Evolutionary conservation across 2,113 vertebrate species (phyloP).

Genomic region (Scomber scombrus): DNA sequence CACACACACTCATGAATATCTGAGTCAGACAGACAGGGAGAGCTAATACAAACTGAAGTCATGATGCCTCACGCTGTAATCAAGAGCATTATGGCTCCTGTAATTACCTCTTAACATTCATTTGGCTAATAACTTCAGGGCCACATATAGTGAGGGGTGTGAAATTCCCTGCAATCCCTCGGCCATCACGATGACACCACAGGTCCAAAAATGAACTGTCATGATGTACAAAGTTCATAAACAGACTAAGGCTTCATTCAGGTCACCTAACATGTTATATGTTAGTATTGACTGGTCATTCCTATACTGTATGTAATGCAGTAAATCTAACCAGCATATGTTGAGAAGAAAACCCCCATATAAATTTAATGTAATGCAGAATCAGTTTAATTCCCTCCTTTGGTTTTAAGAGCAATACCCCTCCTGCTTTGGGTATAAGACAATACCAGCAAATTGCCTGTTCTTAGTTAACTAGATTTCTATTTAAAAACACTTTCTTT

Average conservation of each 20-base stretch:
- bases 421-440: not conserved
- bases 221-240: not conserved
- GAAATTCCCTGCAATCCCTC: constrained; percentile 24
- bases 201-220: constrained; percentile 5
- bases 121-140: constrained; percentile 71
- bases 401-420: no score
- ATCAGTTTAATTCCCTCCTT: not conserved
- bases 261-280: not conserved
- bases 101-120: constrained; percentile 77
- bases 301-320: not conserved
- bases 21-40: constrained; percentile 67
- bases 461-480: not conserved
- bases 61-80: constrained; percentile 71
- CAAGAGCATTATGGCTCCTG: constrained; percentile 56
- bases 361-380: not conserved
- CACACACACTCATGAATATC: constrained; percentile 40
- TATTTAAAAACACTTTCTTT: not conserved
- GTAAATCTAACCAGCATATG: not conserved
- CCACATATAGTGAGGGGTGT: constrained; percentile 23
- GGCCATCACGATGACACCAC: not conserved
- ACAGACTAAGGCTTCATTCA: not conserved
- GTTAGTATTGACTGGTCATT: no score
- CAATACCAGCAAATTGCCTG: not conserved
- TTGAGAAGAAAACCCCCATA: not conserved
- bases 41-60: constrained; percentile 70